Evolutionary conservation across 2,797 vertebrate species (phyloP), one percentile per base, ranked within the genome.

Genomic region (Oreochromis mossambicus): DNA sequence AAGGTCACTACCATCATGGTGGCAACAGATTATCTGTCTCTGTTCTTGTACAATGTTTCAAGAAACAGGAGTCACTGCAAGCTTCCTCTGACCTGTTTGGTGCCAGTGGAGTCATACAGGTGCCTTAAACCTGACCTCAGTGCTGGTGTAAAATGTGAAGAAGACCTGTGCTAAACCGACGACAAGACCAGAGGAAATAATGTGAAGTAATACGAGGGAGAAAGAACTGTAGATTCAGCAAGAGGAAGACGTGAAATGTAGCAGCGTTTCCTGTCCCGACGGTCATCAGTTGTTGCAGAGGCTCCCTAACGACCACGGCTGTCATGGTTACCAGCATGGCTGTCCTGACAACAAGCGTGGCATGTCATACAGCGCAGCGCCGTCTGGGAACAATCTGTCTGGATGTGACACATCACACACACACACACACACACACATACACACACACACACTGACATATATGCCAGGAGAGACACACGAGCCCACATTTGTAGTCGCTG

Each of bases 321-420:
- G 90, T 83, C 94, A 92, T 91, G 92, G 93, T 82, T 82, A 92
- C 92, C 85, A 70, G 80, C 83, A 52, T 11, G 83, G 76, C 87
- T 79, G 90, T 90, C 83, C 89, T 88, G 88, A 91, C 92, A 88
- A 93, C 92, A 78, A 88, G 85, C 50, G 34, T 56, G 83, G 83
- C 36, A 8, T 79, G 81, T 88, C 75, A 54, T 34, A 78, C 87
- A 77, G 76, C 21, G 9, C 78, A 10, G 58, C 7, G 32, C 51
- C 50, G 61, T 88, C 89, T 83, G 89, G 90, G 85, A 86, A 92
- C 79, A 41, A 76, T 78, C 55, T 86, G 87, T 83, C 86, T 83
- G 81, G 12, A 38, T 36, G 19, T 83, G 75, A 90, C 73, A 52
- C 51, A 36, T 54, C 54, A 3, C 55, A 3, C 29, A 13, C 82